Conservation (phyloP, 2,797 vertebrate species). For the Craterocephalus amniculus region DNA sequence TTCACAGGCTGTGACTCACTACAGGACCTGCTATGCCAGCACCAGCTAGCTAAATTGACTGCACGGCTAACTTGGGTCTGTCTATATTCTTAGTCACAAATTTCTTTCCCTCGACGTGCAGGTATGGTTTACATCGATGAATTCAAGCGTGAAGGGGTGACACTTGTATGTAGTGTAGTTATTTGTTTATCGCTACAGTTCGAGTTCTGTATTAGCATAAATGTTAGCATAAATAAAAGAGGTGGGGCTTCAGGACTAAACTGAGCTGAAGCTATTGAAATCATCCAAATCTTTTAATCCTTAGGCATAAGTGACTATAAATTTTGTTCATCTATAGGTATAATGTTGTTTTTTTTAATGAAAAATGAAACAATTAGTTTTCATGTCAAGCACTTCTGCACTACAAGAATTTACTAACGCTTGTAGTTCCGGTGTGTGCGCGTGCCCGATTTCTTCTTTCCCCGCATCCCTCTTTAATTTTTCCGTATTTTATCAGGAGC, state of each 20-base stretch:
- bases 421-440: conserved; percentile 10
- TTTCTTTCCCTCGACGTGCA: background rate
- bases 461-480: background rate
- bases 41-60: conserved; percentile 9
- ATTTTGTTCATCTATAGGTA: fast-evolving
- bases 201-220: conserved; percentile 11
- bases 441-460: no score
- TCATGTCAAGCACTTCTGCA: conserved; percentile 39
- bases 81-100: background rate
- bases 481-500: background rate
- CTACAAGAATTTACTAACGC: conserved; percentile 1
- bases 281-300: background rate
- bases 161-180: background rate
- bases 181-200: background rate
- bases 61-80: background rate
- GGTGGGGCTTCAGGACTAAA: background rate
- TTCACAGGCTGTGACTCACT: conserved; percentile 25
- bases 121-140: conserved; percentile 23
- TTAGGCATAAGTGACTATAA: background rate
- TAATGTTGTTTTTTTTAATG: background rate
- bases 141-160: background rate
- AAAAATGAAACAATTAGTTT: background rate
- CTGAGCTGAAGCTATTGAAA: background rate
- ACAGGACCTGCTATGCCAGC: conserved; percentile 23
- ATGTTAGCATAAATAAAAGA: conserved; percentile 18